phyloP scores from a whole-genome alignment of 2,797 vertebrate species.

The Brachymystax lenok region DNA sequence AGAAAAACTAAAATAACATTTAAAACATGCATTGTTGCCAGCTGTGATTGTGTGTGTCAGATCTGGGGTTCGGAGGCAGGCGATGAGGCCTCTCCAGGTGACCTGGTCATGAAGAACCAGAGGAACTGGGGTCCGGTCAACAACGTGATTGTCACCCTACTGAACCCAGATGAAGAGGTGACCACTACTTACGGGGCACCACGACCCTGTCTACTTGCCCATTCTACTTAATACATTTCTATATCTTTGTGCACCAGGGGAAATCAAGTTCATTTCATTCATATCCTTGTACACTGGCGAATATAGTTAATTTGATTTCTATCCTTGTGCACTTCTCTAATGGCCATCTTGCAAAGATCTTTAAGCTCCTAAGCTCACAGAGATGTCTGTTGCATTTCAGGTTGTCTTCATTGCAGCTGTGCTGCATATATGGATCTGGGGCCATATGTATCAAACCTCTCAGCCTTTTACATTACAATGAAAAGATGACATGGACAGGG shows the following conservation, averaged over 20 bases:
- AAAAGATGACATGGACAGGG: neutral
- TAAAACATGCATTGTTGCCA: neutral
- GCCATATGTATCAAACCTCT: neutral
- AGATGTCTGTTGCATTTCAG: no score
- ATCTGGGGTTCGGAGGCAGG: conserved; percentile 80
- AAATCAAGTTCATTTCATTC: no score
- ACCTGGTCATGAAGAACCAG: conserved; percentile 78
- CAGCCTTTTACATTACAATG: no score
- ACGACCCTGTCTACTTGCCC: no score
- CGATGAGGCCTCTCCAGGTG: conserved; percentile 61
- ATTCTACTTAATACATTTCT: no score
- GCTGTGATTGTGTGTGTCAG: conserved; percentile 56
- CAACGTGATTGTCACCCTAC: conserved; percentile 72
- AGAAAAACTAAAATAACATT: neutral
- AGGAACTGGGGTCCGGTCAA: conserved; percentile 74
- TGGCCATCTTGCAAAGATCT: no score
- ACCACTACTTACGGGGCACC: conserved; percentile 16
- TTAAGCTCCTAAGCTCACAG: no score
- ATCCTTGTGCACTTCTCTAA: neutral
- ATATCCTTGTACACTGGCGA: no score
- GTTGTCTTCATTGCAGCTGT: neutral
- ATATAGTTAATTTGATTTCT: neutral
- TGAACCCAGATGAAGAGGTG: conserved; percentile 77
- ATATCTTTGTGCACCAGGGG: no score
- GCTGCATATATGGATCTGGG: neutral